Evolutionary conservation across 2,113 vertebrate genomes (phyloP), one percentile per base, ranked within the genome.

Genomic region (Malurus cyaneus): DNA sequence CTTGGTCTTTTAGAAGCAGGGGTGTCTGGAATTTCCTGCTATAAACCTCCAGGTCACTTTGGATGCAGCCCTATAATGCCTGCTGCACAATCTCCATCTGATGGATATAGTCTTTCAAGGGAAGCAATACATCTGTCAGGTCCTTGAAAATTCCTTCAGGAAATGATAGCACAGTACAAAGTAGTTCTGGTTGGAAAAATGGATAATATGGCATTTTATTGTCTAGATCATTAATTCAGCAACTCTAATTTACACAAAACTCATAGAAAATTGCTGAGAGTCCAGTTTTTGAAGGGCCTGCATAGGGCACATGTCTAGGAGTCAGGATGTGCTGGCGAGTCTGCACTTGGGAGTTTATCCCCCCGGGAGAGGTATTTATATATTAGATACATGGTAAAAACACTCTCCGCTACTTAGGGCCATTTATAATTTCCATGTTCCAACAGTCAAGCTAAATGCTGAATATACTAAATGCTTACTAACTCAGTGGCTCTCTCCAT

Each of bases 321-420:
- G 77, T 60, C 74, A 73, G 88, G 66, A 92, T 94, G 53, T 93
- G 72, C 93, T 52, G 61, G 46, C 12, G 3, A 91, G 73, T 78
- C 93, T 84, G 77, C 60, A n/a, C 36, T 60, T 92, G 92, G 93
- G 92, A 95, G 88, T 53, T 85, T 42, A 12, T 78, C 41, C 88
- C 88, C 88, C 36, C 50, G 96, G 90, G 93, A 93, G 57, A 88
- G n/a, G 53, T 80, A 95, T 94, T 95, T 95, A 69, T 93, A 57
- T 94, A 88, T 74, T 71, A 88, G 77, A 79, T 76, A 93, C 53
- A 65, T 79, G 46, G 82, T 86, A 88, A 96, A 96, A 97, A 80
- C 57, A n/a, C 74, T 94, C 69, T 73, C 72, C 79, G 85, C 86
- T 89, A 86, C 90, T 95, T 92, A 95, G 32, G 71, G 76, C 69